These are phyloP conservation scores for Pollicipes pollicipes DNA, from an alignment of 1,140 invertebrate genomes.

Conservation along the genomic window DNA sequence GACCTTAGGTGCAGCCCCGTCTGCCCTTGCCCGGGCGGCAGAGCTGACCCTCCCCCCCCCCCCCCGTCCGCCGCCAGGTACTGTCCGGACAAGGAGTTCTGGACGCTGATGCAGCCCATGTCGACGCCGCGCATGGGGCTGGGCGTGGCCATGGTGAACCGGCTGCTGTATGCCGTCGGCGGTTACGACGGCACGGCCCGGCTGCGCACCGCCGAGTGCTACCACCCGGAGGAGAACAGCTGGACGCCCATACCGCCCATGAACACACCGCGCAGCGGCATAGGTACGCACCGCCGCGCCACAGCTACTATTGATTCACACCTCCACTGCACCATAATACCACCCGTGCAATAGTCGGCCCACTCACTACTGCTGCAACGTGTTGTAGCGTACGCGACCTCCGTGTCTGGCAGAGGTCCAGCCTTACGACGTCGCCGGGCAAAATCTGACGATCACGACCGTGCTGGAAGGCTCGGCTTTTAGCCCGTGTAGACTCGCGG, in stretches of 20 bases:
- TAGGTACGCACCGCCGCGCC: conserved; percentile 35
- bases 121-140: conserved; percentile 61
- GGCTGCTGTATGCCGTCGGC: conserved; percentile 70
- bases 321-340: no score
- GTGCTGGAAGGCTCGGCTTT: no score
- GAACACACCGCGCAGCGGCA: conserved; percentile 55
- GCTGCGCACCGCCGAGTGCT: conserved; percentile 76
- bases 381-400: no score
- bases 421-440: no score
- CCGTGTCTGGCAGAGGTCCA: no score
- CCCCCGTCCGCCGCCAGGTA: neutral
- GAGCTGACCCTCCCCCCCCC: neutral
- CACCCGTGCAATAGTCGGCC: no score
- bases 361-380: no score
- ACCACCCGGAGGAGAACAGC: conserved; percentile 64
- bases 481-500: no score
- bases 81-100: conserved; percentile 69
- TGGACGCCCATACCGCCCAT: conserved; percentile 61
- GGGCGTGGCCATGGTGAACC: conserved; percentile 80
- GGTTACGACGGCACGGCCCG: conserved; percentile 63
- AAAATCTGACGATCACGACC: no score
- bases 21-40: neutral
- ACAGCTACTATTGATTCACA: no score
- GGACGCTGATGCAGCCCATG: conserved; percentile 67
- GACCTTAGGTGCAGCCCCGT: no score